Evolutionary conservation across 2,113 vertebrate species (phyloP), one percentile per base, ranked within the genome.

Genomic region (Calidris pygmaea): DNA sequence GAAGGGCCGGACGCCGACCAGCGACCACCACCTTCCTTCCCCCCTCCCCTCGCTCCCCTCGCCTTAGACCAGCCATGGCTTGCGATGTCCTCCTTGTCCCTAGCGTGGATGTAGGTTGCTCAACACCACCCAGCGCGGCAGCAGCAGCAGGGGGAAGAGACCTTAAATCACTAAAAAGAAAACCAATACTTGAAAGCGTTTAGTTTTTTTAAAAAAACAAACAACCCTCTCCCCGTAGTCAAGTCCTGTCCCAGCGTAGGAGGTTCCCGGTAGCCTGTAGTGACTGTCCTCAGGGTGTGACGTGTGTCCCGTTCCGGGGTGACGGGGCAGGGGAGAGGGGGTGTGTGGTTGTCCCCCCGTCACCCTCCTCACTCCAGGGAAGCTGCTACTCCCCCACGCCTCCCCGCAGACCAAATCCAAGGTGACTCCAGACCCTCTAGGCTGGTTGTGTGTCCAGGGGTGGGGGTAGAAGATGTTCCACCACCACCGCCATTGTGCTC

Each of bases 91-190:
- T 95, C 90, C 80, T 92, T 93, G 83, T 60, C 90, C 91, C 62
- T 95, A 97, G 94, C 72, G 88, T 82, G 97, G 94, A 92, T 92
- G 79, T 96, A 96, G 94, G 84, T 94, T 96, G 95, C 96, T 96
- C 77, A 91, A 93, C 66, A 71, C 80, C 92, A 84, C 82, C 87
- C 86, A 94, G 92, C 72, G 92, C 96, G 73, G 96, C 92, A 95
- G 91, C 86, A 94, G 91, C 85, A 94, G 89, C 47, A 39, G 89
- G 94, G 96, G 93, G 78, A 91, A 91, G 82, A 96, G 58, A 95
- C 86, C 88, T 95, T 78, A 75, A 86, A 89, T 93, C 94, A 95
- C 96, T 94, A 81, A 92, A 92, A 90, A 34, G 50, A 56, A 53
- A 45, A 20, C 24, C 60, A 39, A 87, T 95, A 98, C 95, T 97